Evolutionary conservation across 2,113 vertebrate genomes (phyloP).

Genomic region (Sebastes fasciatus): DNA sequence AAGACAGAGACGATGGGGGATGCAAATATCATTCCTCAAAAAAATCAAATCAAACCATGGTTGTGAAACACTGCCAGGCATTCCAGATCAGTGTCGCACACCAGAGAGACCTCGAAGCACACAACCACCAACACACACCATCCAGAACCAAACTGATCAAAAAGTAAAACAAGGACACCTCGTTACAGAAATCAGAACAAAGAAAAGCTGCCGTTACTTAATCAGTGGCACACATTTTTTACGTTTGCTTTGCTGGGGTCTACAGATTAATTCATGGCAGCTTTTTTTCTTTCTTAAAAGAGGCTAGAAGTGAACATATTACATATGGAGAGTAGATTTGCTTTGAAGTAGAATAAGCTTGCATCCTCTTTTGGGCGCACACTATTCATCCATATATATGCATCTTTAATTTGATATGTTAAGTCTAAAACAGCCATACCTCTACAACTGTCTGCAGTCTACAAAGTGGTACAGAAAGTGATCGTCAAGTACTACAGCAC

Average conservation of each 20-base stretch:
- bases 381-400: slow-evolving; percentile 29
- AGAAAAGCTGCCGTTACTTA: slow-evolving; percentile 24
- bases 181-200: slow-evolving; percentile 46
- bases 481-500: slow-evolving; percentile 54
- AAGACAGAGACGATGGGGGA: slow-evolving; percentile 75
- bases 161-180: slow-evolving; percentile 56
- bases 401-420: slow-evolving; percentile 33
- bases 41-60: slow-evolving; percentile 68
- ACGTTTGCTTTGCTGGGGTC: slow-evolving; percentile 3
- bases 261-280: slow-evolving; percentile 2
- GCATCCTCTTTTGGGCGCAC: slow-evolving; percentile 28
- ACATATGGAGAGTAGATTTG: slow-evolving; percentile 9
- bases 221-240: background rate
- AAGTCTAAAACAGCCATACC: slow-evolving; percentile 42
- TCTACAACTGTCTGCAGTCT: slow-evolving; percentile 53
- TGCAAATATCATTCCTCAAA: slow-evolving; percentile 82
- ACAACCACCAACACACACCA: slow-evolving; percentile 75
- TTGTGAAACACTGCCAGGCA: slow-evolving; percentile 77
- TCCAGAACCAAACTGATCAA: slow-evolving; percentile 70
- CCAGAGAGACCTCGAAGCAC: slow-evolving; percentile 72
- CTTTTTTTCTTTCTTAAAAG: slow-evolving; percentile 7
- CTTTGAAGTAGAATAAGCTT: slow-evolving; percentile 14
- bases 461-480: slow-evolving; percentile 46
- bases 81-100: slow-evolving; percentile 78
- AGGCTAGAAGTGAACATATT: background rate